These are phyloP conservation scores for Rhinolophus ferrumequinum DNA, from an alignment of 2,113 vertebrate genomes.

Conservation along the genomic window DNA sequence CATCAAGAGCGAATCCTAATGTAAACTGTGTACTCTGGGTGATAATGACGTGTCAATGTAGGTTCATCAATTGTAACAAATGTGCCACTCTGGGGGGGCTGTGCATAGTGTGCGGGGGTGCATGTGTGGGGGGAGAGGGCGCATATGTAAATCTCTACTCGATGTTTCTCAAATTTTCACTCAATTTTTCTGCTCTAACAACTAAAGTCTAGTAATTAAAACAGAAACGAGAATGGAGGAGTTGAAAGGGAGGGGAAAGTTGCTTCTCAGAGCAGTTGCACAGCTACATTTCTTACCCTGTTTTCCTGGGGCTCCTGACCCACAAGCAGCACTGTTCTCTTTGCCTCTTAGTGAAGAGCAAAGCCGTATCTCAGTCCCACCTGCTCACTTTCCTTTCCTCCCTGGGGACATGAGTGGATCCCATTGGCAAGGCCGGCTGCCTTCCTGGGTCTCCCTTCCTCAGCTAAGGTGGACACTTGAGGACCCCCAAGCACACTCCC, in stretches of 20 bases:
- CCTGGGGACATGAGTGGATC: neutral
- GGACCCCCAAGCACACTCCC: neutral
- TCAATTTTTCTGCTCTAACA: neutral
- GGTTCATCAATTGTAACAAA: neutral
- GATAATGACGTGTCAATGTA: too few species aligned
- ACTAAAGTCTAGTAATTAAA: neutral
- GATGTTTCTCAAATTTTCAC: neutral
- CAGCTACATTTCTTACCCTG: neutral
- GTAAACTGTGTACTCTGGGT: neutral
- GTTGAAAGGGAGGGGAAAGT: neutral
- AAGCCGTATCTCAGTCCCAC: fast-evolving
- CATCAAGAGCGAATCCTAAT: too few species aligned
- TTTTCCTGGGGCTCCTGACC: neutral
- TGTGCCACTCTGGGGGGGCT: neutral
- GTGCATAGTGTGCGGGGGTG: too few species aligned
- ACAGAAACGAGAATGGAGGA: neutral
- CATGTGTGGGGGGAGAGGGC: fast-evolving
- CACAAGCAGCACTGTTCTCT: neutral
- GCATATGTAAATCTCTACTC: neutral
- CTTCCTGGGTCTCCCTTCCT: neutral
- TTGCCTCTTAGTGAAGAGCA: too few species aligned
- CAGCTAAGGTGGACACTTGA: neutral
- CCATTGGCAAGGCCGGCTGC: fast-evolving
- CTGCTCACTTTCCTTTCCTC: neutral
- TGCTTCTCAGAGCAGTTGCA: neutral